Evolutionary conservation across 1,140 invertebrate species (phyloP).

Genomic region (Caenorhabditis inopinata): DNA sequence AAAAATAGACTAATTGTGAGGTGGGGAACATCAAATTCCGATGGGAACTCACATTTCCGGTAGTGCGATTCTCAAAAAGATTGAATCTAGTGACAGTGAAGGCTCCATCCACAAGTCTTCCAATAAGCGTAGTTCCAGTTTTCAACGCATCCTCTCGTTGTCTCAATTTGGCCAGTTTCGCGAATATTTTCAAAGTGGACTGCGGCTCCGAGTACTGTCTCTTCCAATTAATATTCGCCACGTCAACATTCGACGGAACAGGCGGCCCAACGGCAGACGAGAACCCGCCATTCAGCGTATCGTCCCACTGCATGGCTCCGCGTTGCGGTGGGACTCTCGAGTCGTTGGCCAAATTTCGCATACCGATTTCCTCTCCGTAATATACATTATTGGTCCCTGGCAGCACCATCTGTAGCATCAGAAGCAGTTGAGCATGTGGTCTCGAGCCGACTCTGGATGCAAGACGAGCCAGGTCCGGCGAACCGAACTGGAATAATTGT

Average conservation of each 20-base stretch:
- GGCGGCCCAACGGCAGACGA: constrained; percentile 1
- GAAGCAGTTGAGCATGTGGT: constrained; percentile 46
- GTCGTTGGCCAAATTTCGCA: constrained; percentile 49
- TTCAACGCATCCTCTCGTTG: constrained; percentile 46
- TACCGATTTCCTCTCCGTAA: constrained; percentile 54
- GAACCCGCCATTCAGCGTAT: constrained; percentile 38
- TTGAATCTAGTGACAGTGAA: constrained; percentile 47
- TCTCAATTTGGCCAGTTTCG: constrained; percentile 46
- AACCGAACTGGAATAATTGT: constrained; percentile 47
- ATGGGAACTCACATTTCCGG: constrained; percentile 45
- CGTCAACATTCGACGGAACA: constrained; percentile 39
- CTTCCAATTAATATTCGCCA: constrained; percentile 50
- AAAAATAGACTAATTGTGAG: too few species aligned
- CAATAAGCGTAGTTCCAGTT: constrained; percentile 40
- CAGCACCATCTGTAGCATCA: constrained; percentile 48
- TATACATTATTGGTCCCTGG: constrained; percentile 51
- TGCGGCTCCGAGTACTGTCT: constrained; percentile 40
- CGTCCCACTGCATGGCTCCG: constrained; percentile 52
- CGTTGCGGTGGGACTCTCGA: constrained; percentile 38
- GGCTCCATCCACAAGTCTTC: constrained; percentile 38
- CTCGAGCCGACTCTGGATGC: constrained; percentile 49
- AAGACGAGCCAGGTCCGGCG: constrained; percentile 47
- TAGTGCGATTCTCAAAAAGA: constrained; percentile 39
- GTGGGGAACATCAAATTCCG: too few species aligned
- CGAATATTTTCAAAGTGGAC: constrained; percentile 44